Evolutionary conservation across 2,888 invertebrate genomes (phyloP).

Genomic region (Drosophila fungiperda): DNA sequence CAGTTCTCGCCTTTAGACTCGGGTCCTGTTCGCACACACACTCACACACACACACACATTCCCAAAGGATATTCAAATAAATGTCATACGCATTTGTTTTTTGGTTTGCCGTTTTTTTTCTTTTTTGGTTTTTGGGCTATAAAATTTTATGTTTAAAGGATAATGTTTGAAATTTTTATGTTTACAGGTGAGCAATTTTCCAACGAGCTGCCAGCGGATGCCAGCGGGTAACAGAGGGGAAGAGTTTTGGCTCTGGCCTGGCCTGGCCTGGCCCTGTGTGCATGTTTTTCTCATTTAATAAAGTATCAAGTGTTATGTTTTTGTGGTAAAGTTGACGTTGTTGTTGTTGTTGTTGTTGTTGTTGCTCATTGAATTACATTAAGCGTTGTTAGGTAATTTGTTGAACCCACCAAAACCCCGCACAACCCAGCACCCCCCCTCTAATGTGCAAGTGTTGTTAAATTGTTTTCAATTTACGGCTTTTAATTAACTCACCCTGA

Average conservation of each 20-base stretch:
- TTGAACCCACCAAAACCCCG: constrained; percentile 8
- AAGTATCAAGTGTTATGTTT: constrained; percentile 80
- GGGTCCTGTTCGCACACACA: constrained; percentile 1
- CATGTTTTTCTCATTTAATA: constrained; percentile 80
- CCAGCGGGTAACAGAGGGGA: neutral
- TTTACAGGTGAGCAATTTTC: constrained; percentile 79
- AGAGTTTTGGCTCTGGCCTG: constrained; percentile 1
- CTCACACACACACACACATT: constrained; percentile 23
- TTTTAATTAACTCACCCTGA: constrained; percentile 62
- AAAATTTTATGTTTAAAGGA: constrained; percentile 81
- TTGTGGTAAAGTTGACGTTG: constrained; percentile 63
- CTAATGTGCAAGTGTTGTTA: constrained; percentile 67
- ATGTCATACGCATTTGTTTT: constrained; percentile 80
- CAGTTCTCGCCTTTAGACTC: constrained; percentile 27
- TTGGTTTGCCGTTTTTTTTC: constrained; percentile 49
- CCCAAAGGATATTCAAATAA: constrained; percentile 81
- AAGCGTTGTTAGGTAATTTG: constrained; percentile 69
- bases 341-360: constrained; percentile 21
- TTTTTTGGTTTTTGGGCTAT: constrained; percentile 62
- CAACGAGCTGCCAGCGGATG: constrained; percentile 37
- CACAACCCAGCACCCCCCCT: neutral
- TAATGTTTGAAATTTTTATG: constrained; percentile 80
- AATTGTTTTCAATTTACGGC: constrained; percentile 9
- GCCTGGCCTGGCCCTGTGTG: constrained; percentile 24
- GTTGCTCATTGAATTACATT: constrained; percentile 68